These are phyloP conservation scores for Heliangelus exortis DNA, from an alignment of 2,797 vertebrate genomes.

Conservation along the genomic window DNA sequence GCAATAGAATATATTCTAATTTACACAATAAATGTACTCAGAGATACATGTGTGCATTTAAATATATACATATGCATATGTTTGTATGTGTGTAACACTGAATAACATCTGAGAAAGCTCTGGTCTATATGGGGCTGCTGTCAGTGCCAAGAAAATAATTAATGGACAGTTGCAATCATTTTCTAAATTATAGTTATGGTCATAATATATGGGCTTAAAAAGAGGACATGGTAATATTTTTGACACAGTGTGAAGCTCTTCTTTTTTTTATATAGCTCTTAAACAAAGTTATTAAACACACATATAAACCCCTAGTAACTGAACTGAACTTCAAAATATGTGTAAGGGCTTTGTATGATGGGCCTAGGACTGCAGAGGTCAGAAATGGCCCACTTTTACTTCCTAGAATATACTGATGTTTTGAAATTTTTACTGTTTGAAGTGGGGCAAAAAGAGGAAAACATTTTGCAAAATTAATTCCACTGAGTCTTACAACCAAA, in stretches of 20 bases:
- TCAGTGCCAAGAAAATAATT: slow-evolving; percentile 18
- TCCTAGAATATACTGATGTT: neutral
- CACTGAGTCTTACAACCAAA: neutral
- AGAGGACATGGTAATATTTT: neutral
- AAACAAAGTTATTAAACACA: neutral
- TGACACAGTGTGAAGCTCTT: neutral
- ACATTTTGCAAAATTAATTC: neutral
- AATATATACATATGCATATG: neutral
- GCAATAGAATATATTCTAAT: neutral
- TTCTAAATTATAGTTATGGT: neutral
- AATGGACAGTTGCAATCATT: neutral
- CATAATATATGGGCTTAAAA: neutral
- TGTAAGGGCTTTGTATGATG: neutral
- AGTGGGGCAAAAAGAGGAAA: neutral
- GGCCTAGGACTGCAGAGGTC: neutral
- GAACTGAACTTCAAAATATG: neutral
- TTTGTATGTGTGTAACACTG: neutral
- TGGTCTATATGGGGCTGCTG: neutral
- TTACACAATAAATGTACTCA: neutral
- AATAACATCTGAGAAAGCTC: neutral
- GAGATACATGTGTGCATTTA: neutral
- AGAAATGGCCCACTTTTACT: neutral
- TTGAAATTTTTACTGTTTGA: neutral
- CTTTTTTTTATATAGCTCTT: neutral
- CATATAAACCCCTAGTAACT: neutral